A percentile compares a stretch with the other conserved stretches of the same genome.
Evolutionary conservation across 2,113 vertebrate species (phyloP).

Genomic region (Ophiodon elongatus): DNA sequence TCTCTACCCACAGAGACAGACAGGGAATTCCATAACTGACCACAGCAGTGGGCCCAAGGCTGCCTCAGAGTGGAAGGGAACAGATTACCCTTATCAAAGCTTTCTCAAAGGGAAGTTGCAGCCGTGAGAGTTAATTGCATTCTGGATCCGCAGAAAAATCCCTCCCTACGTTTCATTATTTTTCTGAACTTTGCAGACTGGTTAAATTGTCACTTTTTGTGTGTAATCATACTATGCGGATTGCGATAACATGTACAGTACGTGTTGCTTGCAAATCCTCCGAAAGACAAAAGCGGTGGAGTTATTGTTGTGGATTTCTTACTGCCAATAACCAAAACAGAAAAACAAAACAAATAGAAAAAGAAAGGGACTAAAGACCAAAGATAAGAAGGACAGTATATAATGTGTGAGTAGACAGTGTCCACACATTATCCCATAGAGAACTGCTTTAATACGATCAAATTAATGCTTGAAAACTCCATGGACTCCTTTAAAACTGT

Average conservation of each 20-base stretch:
- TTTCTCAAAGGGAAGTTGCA: conserved; percentile 63
- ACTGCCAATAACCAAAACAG: not conserved
- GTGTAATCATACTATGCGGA: not conserved
- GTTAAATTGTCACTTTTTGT: conserved; percentile 14
- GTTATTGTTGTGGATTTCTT: not conserved
- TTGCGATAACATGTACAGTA: not conserved
- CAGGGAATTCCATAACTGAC: conserved; percentile 40
- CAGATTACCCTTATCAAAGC: conserved; percentile 70
- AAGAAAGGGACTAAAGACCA: not conserved
- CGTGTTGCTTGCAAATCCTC: not conserved
- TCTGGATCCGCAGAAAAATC: conserved; percentile 47
- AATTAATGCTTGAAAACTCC: conserved; percentile 28
- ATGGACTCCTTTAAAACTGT: conserved; percentile 8
- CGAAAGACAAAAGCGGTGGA: not conserved
- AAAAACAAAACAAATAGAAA: not conserved
- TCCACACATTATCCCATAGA: conserved; percentile 11
- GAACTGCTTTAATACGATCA: conserved; percentile 21
- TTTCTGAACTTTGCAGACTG: conserved; percentile 46
- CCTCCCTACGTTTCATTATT: conserved; percentile 49
- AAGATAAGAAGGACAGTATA: not conserved
- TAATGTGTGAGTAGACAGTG: not conserved
- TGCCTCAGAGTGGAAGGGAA: conserved; percentile 64
- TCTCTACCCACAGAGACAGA: conserved; percentile 1
- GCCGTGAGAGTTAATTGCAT: conserved; percentile 71
- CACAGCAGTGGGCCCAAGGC: conserved; percentile 43